Base-by-base conservation (phyloP, 2,888 invertebrate genomes). In the Amphipyra tragopoginis region DNA sequence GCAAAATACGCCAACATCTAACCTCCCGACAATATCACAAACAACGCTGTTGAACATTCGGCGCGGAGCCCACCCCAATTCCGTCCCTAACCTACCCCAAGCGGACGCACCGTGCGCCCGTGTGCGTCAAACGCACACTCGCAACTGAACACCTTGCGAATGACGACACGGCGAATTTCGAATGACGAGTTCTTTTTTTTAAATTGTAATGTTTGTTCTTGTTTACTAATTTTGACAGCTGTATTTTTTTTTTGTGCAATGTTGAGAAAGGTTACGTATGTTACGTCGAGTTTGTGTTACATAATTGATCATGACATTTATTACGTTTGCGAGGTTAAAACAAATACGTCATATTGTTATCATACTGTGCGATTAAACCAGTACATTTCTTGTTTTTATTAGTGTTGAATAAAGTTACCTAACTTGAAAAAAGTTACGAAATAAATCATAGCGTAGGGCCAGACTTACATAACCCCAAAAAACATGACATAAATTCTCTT, bases 31-130 rank as follows among this genome's bases (percentile, higher is more conserved):
- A 88, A 88, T 88, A 90, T 89, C 87, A 86, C 88, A 85, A 89
- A 82, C 83, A 85, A 90, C 92, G 92, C 92, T 91, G 86, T 90
- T 90, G 90, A 91, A 93, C 91, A 91, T 93, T 93, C 85, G 92
- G 91, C 86, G 84, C 77, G 79, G 79, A 79, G 86, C 87, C 89
- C 91, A 90, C 92, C 93, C 93, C 90, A 91, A 91, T 90, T 91
- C 88, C 83, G 86, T 86, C 87, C 90, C 89, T 90, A 90, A 93
- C 94, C 94, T 93, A 90, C 93, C 94, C 93, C 88, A 94, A 85
- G 75, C 81, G 80, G 80, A 80, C 79, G 79, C 83, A 81, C 77
- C 75, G 52, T 65, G 50, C 61, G 61, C 36, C 71, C 65, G 82
- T 78, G 79, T 79, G 83, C 70, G 75, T 63, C 15, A 49, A 60